Conservation (phyloP, 2,113 vertebrate genomes). For the Python bivittatus region DNA sequence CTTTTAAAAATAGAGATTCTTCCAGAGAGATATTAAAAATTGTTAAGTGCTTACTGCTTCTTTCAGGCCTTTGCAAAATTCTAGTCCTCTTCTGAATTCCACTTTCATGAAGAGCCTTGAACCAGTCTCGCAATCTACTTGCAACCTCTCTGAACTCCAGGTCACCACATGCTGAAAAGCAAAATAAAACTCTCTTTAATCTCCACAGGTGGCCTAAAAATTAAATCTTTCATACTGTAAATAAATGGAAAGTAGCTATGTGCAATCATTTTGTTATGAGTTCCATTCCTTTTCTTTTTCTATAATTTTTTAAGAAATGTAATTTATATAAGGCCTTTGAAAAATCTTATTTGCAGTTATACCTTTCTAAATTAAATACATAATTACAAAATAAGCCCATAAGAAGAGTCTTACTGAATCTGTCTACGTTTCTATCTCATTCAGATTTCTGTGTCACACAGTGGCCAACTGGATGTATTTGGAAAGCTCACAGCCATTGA, state of each 20-base stretch:
- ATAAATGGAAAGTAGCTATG: not conserved
- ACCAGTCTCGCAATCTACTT: conserved; percentile 90
- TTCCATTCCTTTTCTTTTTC: not conserved
- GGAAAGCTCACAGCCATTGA: not conserved
- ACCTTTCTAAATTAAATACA: not conserved
- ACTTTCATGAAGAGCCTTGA: conserved; percentile 92
- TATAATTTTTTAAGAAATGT: not conserved
- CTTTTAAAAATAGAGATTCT: not conserved
- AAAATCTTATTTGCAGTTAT: not conserved
- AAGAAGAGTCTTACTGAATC: not conserved
- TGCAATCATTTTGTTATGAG: not conserved
- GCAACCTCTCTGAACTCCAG: conserved; percentile 90
- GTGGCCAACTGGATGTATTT: not conserved
- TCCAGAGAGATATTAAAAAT: conserved; percentile 26
- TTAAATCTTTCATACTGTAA: not conserved
- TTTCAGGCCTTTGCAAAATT: conserved; percentile 82
- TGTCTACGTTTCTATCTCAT: not conserved
- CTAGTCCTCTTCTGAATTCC: conserved; percentile 86
- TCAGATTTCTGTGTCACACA: not conserved
- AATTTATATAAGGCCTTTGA: not conserved
- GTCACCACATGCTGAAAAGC: conserved; percentile 85
- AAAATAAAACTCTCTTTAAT: conserved; percentile 46
- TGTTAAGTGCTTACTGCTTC: conserved; percentile 83
- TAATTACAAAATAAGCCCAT: not conserved
- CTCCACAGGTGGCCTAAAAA: not conserved